Percentiles rank a stretch among this genome's conserved stretches.
These are phyloP conservation scores for Vanacampus margaritifer DNA, from an alignment of 2,113 vertebrate species.

Conservation along the genomic window DNA sequence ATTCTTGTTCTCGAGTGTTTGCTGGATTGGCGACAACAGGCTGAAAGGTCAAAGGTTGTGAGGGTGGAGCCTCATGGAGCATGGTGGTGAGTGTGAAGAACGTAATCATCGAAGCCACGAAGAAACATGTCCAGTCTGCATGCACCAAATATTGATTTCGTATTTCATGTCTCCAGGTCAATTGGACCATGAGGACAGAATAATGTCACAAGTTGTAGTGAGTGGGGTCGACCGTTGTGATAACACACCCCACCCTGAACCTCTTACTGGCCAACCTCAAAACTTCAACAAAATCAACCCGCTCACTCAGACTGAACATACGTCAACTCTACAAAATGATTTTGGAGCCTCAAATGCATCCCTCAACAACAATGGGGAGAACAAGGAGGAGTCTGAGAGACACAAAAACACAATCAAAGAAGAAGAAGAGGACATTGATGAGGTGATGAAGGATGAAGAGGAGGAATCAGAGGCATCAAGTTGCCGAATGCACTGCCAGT, in stretches of 20 bases:
- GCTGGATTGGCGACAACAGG: conserved; percentile 7
- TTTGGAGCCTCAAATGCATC: conserved; percentile 27
- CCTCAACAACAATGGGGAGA: conserved; percentile 45
- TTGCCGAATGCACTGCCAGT: conserved; percentile 54
- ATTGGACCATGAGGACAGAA: conserved; percentile 48
- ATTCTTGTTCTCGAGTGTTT: conserved; percentile 7
- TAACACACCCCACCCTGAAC: conserved; percentile 34
- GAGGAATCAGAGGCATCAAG: conserved; percentile 57
- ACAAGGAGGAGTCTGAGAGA: conserved; percentile 15
- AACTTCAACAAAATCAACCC: conserved; percentile 52
- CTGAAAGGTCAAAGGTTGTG: conserved; percentile 25
- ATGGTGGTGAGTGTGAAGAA: conserved; percentile 47
- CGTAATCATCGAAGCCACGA: neutral
- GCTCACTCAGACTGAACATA: conserved; percentile 35
- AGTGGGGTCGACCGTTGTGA: conserved; percentile 47
- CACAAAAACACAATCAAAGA: conserved; percentile 12
- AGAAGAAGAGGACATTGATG: conserved; percentile 57
- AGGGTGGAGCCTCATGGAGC: conserved; percentile 54
- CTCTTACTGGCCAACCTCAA: conserved; percentile 32
- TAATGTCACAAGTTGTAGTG: conserved; percentile 45
- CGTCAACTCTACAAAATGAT: conserved; percentile 40
- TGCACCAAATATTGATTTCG: neutral
- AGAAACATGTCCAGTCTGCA: neutral
- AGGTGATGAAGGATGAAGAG: conserved; percentile 58
- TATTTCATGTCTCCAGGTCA: conserved; percentile 40